Base-by-base conservation (phyloP, 2,888 invertebrate genomes). In the Keiferia lycopersicella region DNA sequence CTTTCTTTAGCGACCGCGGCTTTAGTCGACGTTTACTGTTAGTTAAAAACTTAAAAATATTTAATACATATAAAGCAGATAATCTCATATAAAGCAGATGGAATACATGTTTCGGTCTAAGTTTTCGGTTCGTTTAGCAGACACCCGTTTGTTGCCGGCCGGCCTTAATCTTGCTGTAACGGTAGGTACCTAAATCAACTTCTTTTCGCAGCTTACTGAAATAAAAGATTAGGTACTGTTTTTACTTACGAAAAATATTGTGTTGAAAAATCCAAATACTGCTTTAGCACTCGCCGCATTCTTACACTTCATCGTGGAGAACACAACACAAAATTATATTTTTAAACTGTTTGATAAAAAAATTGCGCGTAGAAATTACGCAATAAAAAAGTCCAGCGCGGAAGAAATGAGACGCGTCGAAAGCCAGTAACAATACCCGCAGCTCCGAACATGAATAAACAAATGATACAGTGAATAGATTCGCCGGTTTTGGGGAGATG, bases 221-320 rank as follows among this genome's bases (percentile, higher is more conserved):
- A 56, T 60, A 62, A 57, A 8, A 66, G 18, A 50, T 10, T 20
- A n/a, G n/a, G n/a, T n/a, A 50, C 18, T 20, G 20, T 22, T 26
- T 61, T 39, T 38, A 65, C 93, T 93, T 86, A 94, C 94, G 82
- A 94, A 88, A 81, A 95, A 93, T 71, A 95, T 78, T 67, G 94
- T 93, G 82, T 95, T 95, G 75, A 94, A 94, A 79, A 93, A 92
- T 71, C 94, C 94, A 80, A 95, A 93, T 68, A 95, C 83, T 69
- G 93, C 92, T 88, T 94, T 95, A 64, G 94, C 93, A 81, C 93
- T 93, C 58, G 92, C 87, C 69, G 93, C 83, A 65, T 77, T 80
- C 74, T 80, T 84, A 69, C 88, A 84, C 80, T 82, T 84, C 86
- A 84, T 86, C 64, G 50, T 61, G 48, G 48, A 60, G 41, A n/a